phyloP scores from a whole-genome alignment of 92 coral and sea anemone species.

The Parazoanthus swiftii region DNA sequence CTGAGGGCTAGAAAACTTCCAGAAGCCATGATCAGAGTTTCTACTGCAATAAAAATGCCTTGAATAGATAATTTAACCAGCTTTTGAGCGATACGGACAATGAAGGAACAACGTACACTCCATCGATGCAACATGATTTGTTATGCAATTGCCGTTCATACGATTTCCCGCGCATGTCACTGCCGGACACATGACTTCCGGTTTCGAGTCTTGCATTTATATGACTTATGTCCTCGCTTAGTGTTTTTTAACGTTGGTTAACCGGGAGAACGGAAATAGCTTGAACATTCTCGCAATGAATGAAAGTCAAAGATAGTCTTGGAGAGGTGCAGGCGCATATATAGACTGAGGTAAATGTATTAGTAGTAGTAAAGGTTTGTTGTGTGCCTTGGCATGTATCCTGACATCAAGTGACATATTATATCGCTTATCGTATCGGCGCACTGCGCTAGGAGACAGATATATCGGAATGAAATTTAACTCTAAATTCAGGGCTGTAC shows the following conservation, averaged over 20 bases:
- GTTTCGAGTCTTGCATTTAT: neutral
- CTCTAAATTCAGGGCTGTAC: too few species aligned
- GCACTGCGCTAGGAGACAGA: too few species aligned
- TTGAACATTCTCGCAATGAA: neutral
- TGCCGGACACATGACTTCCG: conserved; percentile 5
- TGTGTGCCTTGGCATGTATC: too few species aligned
- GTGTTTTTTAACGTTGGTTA: too few species aligned
- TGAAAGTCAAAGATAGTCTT: neutral
- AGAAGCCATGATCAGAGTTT: conserved; percentile 59
- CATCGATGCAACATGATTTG: neutral
- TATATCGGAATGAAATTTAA: too few species aligned
- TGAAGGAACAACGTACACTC: neutral
- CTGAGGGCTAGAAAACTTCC: conserved; percentile 59
- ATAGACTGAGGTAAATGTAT: too few species aligned
- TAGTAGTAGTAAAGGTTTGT: too few species aligned
- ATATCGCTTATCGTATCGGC: too few species aligned
- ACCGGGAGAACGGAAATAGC: too few species aligned
- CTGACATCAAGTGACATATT: too few species aligned
- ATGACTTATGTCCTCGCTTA: too few species aligned
- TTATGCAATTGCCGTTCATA: neutral
- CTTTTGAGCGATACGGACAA: neutral
- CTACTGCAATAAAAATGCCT: conserved; percentile 10
- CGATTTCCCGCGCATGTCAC: neutral
- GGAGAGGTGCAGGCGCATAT: too few species aligned
- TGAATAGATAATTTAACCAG: conserved; percentile 6